Evolutionary conservation across 2,888 invertebrate species (phyloP).

Genomic region (Eupithecia insigniata): DNA sequence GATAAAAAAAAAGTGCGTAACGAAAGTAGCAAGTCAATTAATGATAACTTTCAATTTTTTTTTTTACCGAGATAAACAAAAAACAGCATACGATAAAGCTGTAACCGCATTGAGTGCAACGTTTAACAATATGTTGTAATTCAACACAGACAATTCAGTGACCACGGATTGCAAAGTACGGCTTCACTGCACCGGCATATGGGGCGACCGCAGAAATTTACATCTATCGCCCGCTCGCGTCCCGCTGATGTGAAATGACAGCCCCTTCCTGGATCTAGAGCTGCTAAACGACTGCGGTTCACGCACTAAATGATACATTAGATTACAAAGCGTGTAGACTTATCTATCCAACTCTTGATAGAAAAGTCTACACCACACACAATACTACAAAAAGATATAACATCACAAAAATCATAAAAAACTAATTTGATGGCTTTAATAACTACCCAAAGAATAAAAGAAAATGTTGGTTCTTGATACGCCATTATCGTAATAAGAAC

Average conservation of each 20-base stretch:
- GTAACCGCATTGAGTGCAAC: conserved; percentile 45
- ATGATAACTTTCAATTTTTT: not conserved
- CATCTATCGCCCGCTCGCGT: conserved; percentile 72
- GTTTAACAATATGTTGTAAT: conserved; percentile 64
- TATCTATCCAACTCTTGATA: not conserved
- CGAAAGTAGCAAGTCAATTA: not conserved
- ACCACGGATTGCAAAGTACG: conserved; percentile 77
- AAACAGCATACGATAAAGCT: conserved; percentile 12
- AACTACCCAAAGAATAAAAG: not conserved
- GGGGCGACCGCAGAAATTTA: conserved; percentile 73
- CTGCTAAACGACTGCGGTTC: conserved; percentile 24
- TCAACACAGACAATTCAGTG: conserved; percentile 65
- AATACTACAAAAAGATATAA: not conserved
- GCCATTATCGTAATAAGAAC: not conserved
- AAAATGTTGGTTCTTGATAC: not conserved
- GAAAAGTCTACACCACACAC: not conserved
- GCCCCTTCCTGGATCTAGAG: conserved; percentile 58
- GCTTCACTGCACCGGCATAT: conserved; percentile 71
- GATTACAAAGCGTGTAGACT: too few species aligned
- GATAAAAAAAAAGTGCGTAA: not conserved
- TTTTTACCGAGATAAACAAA: not conserved
- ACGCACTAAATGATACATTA: conserved; percentile 3
- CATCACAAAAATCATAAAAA: not conserved
- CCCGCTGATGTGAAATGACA: conserved; percentile 72
- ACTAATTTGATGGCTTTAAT: not conserved